Evolutionary conservation across 2,113 vertebrate species (phyloP).

Genomic region (Corydoras maculifer): DNA sequence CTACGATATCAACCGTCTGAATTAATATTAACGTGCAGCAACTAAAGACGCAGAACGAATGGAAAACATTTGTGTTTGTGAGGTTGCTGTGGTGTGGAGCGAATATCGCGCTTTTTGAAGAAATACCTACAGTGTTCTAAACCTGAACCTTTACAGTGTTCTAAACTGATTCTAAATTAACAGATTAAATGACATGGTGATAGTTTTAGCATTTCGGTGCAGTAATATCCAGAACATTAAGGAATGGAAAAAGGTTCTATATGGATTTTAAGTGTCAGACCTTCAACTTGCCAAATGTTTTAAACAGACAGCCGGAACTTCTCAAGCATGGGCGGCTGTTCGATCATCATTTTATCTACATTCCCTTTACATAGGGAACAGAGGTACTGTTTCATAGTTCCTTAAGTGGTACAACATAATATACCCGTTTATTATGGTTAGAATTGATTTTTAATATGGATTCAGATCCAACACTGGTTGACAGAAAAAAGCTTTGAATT

Average conservation of each 20-base stretch:
- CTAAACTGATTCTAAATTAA: too few species aligned
- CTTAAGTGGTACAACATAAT: conserved; percentile 19
- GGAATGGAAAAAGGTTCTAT: neutral
- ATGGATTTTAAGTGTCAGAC: neutral
- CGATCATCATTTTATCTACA: neutral
- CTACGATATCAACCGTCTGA: conserved; percentile 40
- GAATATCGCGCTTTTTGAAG: neutral
- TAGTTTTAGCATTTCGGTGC: too few species aligned
- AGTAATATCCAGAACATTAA: too few species aligned
- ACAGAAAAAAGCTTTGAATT: too few species aligned
- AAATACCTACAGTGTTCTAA: neutral
- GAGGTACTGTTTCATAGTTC: neutral
- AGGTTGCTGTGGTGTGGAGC: neutral
- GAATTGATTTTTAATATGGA: too few species aligned
- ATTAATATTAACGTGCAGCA: conserved; percentile 36
- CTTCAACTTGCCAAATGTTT: neutral
- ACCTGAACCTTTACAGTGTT: too few species aligned
- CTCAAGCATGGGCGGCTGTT: neutral
- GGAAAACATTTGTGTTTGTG: neutral
- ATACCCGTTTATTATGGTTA: too few species aligned
- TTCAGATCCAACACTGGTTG: too few species aligned
- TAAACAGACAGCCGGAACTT: neutral
- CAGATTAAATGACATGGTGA: too few species aligned
- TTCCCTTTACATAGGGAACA: neutral
- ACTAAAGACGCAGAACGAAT: neutral